Base-by-base conservation (phyloP, 2,888 invertebrate species). In the Cosmia trapezina region DNA sequence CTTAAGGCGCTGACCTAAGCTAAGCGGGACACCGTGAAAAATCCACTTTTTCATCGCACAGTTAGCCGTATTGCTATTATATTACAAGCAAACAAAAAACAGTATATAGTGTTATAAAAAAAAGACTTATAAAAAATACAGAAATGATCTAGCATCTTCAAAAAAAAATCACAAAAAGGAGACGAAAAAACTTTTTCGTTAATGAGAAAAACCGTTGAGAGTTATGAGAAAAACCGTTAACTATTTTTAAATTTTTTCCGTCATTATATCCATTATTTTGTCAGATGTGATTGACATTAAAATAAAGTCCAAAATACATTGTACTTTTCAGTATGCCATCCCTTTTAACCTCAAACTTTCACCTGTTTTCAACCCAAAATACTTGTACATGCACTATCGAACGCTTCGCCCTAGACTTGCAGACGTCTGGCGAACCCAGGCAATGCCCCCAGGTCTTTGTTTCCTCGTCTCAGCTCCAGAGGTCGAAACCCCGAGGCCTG, bases 371-470 rank as follows among this genome's bases (percentile, higher is more conserved):
- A 57, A 71, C 51, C 51, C 17, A 57, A 72, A 79, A 72, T 78
- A 47, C 51, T 47, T 45, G 33, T 5, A 57, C 28, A 28, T 76
- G 63, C 47, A 80, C 45, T 74, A 28, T 78, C 17, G 41, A 22
- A 47, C 69, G 33, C 14, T n/a, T 19, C 47, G 28, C 57, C 49
- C 68, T 43, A 61, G 49, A 49, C 71, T 12, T 3, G 17, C 45
- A 81, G 82, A 70, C 79, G 79, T 79, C 82, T 79, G 45, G 59
- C 14, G 19, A 43, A 11, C 54, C n/a, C 45, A 63, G 79, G 1
- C 82, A 82, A 54, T 77, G 83, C 78, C 78, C 78, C 7, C 4
- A 33, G 4, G 14, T 45, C 66, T 82, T 79, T 82, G 79, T 79
- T 77, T 79, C 82, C 79, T 82, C 2, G 62, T 63, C 66, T 76